Evolutionary conservation across 1,140 invertebrate genomes (phyloP).

Genomic region (Apis laboriosa): DNA sequence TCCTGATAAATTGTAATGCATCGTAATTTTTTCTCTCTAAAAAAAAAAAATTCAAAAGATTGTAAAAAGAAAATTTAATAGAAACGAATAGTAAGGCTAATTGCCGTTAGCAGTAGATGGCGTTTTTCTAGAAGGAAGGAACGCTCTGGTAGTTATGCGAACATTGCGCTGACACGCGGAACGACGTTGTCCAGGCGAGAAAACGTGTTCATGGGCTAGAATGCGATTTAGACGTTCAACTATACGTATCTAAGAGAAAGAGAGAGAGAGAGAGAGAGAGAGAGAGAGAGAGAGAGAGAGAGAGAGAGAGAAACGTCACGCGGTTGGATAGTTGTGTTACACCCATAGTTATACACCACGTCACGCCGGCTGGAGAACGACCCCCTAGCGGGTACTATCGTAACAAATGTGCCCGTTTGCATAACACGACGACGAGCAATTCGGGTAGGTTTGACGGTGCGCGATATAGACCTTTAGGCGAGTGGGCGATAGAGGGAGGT

Average conservation of each 20-base stretch:
- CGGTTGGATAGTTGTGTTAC: constrained; percentile 58
- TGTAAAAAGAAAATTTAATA: constrained; percentile 4
- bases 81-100: background rate
- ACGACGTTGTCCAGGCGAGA: constrained; percentile 55
- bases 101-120: background rate
- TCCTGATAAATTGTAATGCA: too few relatives aligned
- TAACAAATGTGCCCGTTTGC: constrained; percentile 81
- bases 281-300: constrained; percentile 1
- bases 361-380: constrained; percentile 71
- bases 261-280: constrained; percentile 24
- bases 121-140: background rate
- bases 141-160: constrained; percentile 27
- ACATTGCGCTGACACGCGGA: constrained; percentile 53
- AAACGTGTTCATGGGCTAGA: constrained; percentile 42
- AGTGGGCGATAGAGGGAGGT: background rate
- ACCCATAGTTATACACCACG: constrained; percentile 31
- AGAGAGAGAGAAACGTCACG: constrained; percentile 16
- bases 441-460: constrained; percentile 81
- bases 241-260: background rate
- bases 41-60: too few relatives aligned
- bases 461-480: constrained; percentile 80
- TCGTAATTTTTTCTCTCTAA: too few relatives aligned
- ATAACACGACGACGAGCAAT: constrained; percentile 82
- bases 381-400: constrained; percentile 78
- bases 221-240: constrained; percentile 17